phyloP scores from a whole-genome alignment of 2,797 vertebrate species.

The Hylomyscus alleni region DNA sequence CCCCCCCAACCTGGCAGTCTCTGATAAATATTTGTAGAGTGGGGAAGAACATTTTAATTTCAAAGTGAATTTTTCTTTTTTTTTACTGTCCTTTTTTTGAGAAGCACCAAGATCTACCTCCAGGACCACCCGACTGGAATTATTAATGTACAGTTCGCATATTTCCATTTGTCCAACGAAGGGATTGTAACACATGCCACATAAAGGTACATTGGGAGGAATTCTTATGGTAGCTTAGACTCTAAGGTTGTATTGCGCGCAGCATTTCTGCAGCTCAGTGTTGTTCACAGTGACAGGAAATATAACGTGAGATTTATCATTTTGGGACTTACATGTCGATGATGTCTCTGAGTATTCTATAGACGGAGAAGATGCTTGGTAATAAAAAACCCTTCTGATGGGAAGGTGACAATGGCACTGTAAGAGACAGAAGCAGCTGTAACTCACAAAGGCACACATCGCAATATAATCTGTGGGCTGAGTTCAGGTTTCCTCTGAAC shows the following conservation, averaged over 20 bases:
- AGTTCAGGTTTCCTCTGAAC: background rate
- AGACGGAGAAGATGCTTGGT: slow-evolving; percentile 74
- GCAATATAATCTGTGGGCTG: background rate
- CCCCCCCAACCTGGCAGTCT: background rate
- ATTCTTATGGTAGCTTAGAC: slow-evolving; percentile 78
- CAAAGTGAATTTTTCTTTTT: slow-evolving; percentile 11
- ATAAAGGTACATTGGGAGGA: slow-evolving; percentile 8
- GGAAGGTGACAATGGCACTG: slow-evolving; percentile 72
- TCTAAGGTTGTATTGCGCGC: slow-evolving; percentile 61
- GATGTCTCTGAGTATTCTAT: slow-evolving; percentile 79
- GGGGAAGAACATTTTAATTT: background rate
- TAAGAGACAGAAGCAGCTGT: slow-evolving; percentile 77
- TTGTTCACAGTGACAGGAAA: slow-evolving; percentile 71
- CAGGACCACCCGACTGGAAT: slow-evolving; percentile 45
- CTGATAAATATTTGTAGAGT: background rate
- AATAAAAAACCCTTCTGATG: slow-evolving; percentile 79
- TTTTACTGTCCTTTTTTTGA: background rate
- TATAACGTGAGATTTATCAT: slow-evolving; percentile 69
- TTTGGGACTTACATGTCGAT: slow-evolving; percentile 78
- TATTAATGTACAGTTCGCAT: slow-evolving; percentile 65
- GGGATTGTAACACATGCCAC: slow-evolving; percentile 39
- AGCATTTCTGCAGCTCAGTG: slow-evolving; percentile 68
- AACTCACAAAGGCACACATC: background rate
- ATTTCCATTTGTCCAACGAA: slow-evolving; percentile 35
- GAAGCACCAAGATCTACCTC: background rate